Base-by-base conservation (phyloP, 1,140 invertebrate genomes). In the Drosophila biarmipes region DNA sequence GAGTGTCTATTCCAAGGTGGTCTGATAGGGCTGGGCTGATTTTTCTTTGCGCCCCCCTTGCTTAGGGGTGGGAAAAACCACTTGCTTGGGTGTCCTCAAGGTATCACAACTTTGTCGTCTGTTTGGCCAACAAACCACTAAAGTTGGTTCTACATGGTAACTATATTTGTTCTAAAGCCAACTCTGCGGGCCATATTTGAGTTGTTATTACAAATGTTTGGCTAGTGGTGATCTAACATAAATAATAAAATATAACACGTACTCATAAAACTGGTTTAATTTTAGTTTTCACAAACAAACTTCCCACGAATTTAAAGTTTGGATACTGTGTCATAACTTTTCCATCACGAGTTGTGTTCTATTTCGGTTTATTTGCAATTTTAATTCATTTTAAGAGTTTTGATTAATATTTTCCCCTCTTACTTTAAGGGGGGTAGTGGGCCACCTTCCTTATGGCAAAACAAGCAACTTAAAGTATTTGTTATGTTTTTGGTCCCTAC, bases 61-160 rank as follows among this genome's bases (percentile, higher is more conserved):
- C n/a, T 17, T 24, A 15, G 15, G 27, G 21, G 27, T 38, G 31
- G 42, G 49, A 19, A 64, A 78, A 66, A 57, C 11, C 54, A 55
- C 51, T 69, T 51, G 55, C 38, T 43, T 15, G n/a, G 45, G 40
- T 21, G 24, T 12, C 63, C 66, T 46, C 34, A 35, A 37, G 46
- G 68, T 75, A 63, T 75, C 46, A 69, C 51, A 80, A 80, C 72
- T 80, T 80, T 63, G 53, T 63, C 53, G 57, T 53, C 40, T 69
- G 48, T 80, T 80, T 69, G 63, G 31, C 54, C 19, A 55, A n/a
- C 42, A 35, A 38, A 77, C 64, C 59, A 64, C 73, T 66, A 38
- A 62, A 73, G 58, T 54, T 45, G 49, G 17, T 31, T 29, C 57
- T 59, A 73, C 73, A 53, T 46, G 48, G 27, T 46, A 49, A 5